phyloP scores from a whole-genome alignment of 2,888 invertebrate genomes.

The Tenodera sinensis region DNA sequence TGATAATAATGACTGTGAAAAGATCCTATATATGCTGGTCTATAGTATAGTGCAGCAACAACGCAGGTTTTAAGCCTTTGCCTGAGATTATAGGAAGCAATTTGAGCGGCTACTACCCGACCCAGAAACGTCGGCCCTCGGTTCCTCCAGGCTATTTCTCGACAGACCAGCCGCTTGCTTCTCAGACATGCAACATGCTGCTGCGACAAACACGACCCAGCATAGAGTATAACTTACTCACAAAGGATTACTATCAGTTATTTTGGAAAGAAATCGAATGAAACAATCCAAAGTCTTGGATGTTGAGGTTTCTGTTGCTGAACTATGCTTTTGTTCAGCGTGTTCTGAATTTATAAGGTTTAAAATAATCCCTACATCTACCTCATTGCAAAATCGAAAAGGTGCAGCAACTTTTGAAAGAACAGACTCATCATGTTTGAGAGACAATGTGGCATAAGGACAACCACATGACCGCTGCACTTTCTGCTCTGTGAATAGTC shows the following conservation, averaged over 20 bases:
- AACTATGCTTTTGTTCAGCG: too few species aligned
- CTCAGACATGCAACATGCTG: neutral
- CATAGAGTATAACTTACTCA: neutral
- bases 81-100: conserved; percentile 23
- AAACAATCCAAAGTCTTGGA: too few species aligned
- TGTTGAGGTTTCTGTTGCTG: too few species aligned
- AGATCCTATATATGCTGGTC: conserved; percentile 11
- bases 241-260: too few species aligned
- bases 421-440: too few species aligned
- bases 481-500: accelerated
- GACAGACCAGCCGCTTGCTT: neutral
- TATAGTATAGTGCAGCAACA: neutral
- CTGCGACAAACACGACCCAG: neutral
- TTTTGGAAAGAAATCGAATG: too few species aligned
- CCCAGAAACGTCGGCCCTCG: neutral
- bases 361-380: too few species aligned
- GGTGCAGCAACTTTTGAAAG: too few species aligned
- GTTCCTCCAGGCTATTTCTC: neutral
- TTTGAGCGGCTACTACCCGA: conserved; percentile 17
- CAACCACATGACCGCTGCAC: too few species aligned
- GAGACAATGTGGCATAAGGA: too few species aligned
- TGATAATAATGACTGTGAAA: conserved; percentile 24
- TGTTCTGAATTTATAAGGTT: too few species aligned
- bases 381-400: too few species aligned
- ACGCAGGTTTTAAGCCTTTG: conserved; percentile 20